These are phyloP conservation scores for Caenorhabditis sp. DNA, from an alignment of 2,888 invertebrate genomes.

Conservation along the genomic window DNA sequence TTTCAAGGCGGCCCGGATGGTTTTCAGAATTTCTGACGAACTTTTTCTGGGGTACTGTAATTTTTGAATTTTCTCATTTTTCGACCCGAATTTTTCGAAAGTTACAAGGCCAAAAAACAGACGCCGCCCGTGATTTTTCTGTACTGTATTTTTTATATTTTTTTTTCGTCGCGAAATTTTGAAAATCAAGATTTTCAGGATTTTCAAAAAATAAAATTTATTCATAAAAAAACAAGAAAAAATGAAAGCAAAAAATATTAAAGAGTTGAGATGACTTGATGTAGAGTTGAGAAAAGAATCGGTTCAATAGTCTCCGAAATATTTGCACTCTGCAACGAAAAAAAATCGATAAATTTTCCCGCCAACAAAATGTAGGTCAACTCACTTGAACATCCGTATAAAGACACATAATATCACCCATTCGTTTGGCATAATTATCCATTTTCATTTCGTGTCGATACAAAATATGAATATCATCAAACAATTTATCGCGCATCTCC, in stretches of 20 bases:
- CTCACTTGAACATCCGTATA: conserved; percentile 31
- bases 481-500: conserved; percentile 11
- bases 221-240: not conserved
- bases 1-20: too few species aligned
- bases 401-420: conserved; percentile 35
- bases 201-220: too few species aligned
- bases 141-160: too few species aligned
- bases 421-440: conserved; percentile 35
- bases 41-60: too few species aligned
- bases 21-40: too few species aligned
- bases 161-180: too few species aligned
- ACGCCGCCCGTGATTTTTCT: too few species aligned
- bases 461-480: conserved; percentile 30
- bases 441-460: conserved; percentile 34
- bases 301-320: conserved; percentile 14
- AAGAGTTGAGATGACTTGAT: not conserved
- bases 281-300: conserved; percentile 11
- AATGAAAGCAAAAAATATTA: not conserved
- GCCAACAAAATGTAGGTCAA: not conserved
- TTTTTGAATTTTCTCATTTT: too few species aligned
- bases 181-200: too few species aligned
- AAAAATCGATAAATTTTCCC: too few species aligned
- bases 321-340: conserved; percentile 23
- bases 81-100: too few species aligned
- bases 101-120: too few species aligned